phyloP scores from a whole-genome alignment of 1,140 invertebrate genomes.

The Scaptodrosophila lebanonensis region DNA sequence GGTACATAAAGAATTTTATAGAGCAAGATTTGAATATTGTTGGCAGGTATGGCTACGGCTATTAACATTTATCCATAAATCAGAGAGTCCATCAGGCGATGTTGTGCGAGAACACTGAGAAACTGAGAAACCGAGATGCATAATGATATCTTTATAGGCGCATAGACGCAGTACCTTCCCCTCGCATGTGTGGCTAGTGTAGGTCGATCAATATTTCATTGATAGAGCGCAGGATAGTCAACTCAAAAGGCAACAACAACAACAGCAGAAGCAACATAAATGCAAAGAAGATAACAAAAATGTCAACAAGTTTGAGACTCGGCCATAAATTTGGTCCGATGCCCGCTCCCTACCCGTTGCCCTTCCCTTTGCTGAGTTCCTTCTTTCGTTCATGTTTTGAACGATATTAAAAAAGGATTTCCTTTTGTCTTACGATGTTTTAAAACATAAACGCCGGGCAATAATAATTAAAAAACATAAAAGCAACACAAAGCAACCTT shows the following conservation, averaged over 20 bases:
- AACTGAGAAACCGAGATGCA: constrained; percentile 31
- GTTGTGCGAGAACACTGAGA: constrained; percentile 9
- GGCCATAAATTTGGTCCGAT: constrained; percentile 53
- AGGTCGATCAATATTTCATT: constrained; percentile 67
- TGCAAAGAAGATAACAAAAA: constrained; percentile 50
- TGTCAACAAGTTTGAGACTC: constrained; percentile 58
- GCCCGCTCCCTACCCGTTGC: constrained; percentile 11
- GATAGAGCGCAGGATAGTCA: constrained; percentile 46
- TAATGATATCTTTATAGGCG: constrained; percentile 64
- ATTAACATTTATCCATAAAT: constrained; percentile 59
- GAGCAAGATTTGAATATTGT: constrained; percentile 56
- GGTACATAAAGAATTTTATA: constrained; percentile 56
- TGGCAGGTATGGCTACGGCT: background rate
- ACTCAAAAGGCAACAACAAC: constrained; percentile 17
- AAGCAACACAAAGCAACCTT: constrained; percentile 3
- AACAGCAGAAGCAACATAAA: no score
- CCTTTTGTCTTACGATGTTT: constrained; percentile 45
- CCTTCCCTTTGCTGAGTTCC: no score
- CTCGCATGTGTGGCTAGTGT: background rate
- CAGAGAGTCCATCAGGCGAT: constrained; percentile 12
- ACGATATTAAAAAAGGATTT: constrained; percentile 71
- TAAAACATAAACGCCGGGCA: constrained; percentile 47
- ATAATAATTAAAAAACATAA: constrained; percentile 65
- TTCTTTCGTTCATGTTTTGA: no score
- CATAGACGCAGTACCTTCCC: constrained; percentile 1